These are phyloP conservation scores for Drosophila pegasa DNA, from an alignment of 2,888 invertebrate species.

Conservation along the genomic window DNA sequence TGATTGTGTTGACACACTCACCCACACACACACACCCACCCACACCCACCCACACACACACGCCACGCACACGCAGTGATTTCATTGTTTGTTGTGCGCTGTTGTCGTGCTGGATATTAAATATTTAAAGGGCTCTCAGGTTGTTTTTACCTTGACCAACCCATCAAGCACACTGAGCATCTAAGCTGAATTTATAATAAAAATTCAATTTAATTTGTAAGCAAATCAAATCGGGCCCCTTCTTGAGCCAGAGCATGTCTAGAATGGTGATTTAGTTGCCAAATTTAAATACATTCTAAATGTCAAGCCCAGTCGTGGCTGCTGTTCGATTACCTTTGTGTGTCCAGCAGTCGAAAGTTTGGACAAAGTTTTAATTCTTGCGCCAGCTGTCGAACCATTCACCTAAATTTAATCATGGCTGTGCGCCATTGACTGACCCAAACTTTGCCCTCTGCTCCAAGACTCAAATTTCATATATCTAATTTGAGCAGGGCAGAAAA, in stretches of 20 bases:
- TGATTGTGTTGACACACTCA: constrained; percentile 71
- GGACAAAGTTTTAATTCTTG: constrained; percentile 18
- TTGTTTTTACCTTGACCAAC: constrained; percentile 32
- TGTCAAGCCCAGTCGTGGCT: background rate
- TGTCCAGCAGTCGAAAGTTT: constrained; percentile 8
- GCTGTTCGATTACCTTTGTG: constrained; percentile 11
- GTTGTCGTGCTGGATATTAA: constrained; percentile 39
- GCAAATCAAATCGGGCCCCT: constrained; percentile 11
- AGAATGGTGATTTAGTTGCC: background rate
- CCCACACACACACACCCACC: constrained; percentile 23
- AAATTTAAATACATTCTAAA: constrained; percentile 15
- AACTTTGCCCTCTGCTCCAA: constrained; percentile 9
- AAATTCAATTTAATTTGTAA: constrained; percentile 41
- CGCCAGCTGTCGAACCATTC: constrained; percentile 16
- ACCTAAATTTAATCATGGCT: constrained; percentile 11
- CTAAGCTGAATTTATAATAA: constrained; percentile 32
- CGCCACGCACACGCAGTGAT: background rate
- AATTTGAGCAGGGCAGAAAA: background rate
- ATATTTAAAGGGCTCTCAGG: constrained; percentile 60
- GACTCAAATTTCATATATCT: background rate
- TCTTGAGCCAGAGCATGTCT: background rate
- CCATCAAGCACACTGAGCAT: background rate
- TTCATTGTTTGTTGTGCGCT: constrained; percentile 30
- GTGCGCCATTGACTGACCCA: constrained; percentile 6
- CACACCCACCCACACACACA: constrained; percentile 5